phyloP scores from a whole-genome alignment of 2,113 vertebrate genomes.

The Mustela lutreola region DNA sequence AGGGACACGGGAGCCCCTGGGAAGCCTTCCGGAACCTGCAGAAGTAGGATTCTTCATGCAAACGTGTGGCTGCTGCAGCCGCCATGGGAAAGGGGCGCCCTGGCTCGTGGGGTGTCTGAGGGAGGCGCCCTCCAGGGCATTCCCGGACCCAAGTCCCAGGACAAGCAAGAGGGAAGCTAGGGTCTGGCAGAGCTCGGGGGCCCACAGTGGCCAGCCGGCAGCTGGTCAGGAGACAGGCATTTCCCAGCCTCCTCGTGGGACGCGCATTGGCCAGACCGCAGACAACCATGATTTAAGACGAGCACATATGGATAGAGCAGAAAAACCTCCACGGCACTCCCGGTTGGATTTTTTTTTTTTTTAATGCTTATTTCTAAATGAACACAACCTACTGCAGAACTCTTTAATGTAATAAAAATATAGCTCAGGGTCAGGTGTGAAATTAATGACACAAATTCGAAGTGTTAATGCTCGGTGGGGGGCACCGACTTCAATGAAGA shows the following conservation, averaged over 20 bases:
- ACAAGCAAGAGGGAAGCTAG: fast-evolving
- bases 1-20: fast-evolving
- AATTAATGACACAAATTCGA: slow-evolving; percentile 80
- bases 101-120: fast-evolving
- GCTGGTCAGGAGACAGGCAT: fast-evolving
- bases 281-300: neutral
- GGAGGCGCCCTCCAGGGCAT: neutral
- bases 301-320: fast-evolving
- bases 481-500: slow-evolving; percentile 72
- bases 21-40: fast-evolving
- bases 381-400: slow-evolving; percentile 55
- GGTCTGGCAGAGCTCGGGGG: neutral
- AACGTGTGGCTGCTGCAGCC: fast-evolving
- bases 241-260: fast-evolving
- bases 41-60: no score
- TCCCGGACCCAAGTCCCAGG: neutral
- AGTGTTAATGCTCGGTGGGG: slow-evolving; percentile 66
- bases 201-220: fast-evolving
- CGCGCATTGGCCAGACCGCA: fast-evolving
- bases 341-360: neutral
- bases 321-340: neutral
- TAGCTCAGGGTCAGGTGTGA: slow-evolving; percentile 80
- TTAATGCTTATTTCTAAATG: slow-evolving; percentile 53
- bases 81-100: fast-evolving
- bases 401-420: slow-evolving; percentile 81